phyloP scores from a whole-genome alignment of 2,888 invertebrate species.

The Tipula confusa region DNA sequence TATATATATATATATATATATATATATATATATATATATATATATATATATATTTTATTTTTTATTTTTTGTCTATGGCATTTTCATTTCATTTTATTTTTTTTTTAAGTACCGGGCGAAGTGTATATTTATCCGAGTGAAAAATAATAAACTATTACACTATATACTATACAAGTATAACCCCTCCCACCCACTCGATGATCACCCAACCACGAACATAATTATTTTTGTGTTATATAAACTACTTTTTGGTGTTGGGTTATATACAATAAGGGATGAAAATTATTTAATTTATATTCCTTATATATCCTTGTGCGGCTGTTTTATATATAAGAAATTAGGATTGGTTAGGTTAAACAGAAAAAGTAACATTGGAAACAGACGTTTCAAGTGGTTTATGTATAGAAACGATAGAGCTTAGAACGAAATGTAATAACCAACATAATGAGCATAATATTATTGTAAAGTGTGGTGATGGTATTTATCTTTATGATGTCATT shows the following conservation, averaged over 20 bases:
- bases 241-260: neutral
- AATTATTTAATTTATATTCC: neutral
- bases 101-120: neutral
- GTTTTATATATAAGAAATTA: slow-evolving; percentile 21
- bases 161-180: neutral
- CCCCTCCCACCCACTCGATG: neutral
- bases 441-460: slow-evolving; percentile 13
- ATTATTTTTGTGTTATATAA: slow-evolving; percentile 27
- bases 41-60: no score
- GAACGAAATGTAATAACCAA: neutral
- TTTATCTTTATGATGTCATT: neutral
- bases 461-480: slow-evolving; percentile 26
- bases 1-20: no score
- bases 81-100: neutral
- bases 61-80: neutral
- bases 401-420: neutral
- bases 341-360: slow-evolving; percentile 26
- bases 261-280: slow-evolving; percentile 7
- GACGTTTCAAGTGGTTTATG: slow-evolving; percentile 14
- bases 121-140: slow-evolving; percentile 4
- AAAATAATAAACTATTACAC: slow-evolving; percentile 26
- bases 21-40: no score
- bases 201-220: neutral
- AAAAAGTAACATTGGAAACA: slow-evolving; percentile 27
- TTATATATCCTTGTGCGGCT: neutral